Base-by-base conservation (phyloP, 2,888 invertebrate genomes). In the Meteorus cinctellus region DNA sequence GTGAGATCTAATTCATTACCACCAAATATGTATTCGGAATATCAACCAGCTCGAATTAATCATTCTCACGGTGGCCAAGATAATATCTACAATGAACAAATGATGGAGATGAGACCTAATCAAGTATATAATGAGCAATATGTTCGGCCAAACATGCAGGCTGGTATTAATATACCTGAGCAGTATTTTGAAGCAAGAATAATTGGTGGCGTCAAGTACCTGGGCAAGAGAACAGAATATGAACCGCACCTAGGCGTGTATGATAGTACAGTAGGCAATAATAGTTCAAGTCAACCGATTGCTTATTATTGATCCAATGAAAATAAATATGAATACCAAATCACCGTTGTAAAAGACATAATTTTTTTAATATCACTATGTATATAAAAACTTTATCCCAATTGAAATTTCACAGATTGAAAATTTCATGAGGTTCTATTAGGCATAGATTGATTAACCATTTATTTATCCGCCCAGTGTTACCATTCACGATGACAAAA, bases 131-230 rank as follows among this genome's bases (percentile, higher is more conserved):
- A 6, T 12, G 19, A 16, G 10, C 8, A 24, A 41, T 12, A 14
- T 14, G n/a, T 48, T 16, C 29, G 34, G 16, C 63, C 63, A 34
- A 60, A 60, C 19, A 14, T 60, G 24, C 24, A 76, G 19, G 34
- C 31, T 51, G 48, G 78, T 78, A 68, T 75, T 68, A 27, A 66
- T 70, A 0, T 79, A 74, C 36, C 73, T 78, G 34, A 78, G 81
- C 29, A 80, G 1, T 36, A 86, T 31, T 82, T 80, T 19, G 86
- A 86, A 62, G 77, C 84, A 1, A 82, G 77, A 51, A 81, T 83
- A 1, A 83, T 87, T 62, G 87, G 86, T 10, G 88, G 87, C 41
- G 67, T 86, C 41, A 83, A 80, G 60, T 87, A 85, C 77, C 79
- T 84, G 16, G 86, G 84, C 3, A 84, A 86, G 41, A 86, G 83